phyloP scores from a whole-genome alignment of 2,113 vertebrate genomes.

The Sceloporus undulatus region DNA sequence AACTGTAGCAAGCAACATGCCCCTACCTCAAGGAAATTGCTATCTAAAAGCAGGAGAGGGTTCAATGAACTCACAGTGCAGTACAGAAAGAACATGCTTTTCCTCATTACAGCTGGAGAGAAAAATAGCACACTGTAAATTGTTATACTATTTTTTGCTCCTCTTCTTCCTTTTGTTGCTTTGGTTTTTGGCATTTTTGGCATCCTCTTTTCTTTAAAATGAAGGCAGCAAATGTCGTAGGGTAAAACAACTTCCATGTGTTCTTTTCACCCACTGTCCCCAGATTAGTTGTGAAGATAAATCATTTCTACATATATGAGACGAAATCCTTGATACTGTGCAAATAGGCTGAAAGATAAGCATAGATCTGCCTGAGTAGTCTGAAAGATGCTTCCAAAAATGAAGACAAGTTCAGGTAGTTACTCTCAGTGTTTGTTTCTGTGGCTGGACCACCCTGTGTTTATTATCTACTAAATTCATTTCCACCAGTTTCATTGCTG shows the following conservation, averaged over 20 bases:
- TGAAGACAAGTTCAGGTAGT: background rate
- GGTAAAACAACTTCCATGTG: background rate
- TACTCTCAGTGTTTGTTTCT: background rate
- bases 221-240: background rate
- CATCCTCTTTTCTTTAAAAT: background rate
- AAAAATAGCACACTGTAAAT: background rate
- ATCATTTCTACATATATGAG: background rate
- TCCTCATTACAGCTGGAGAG: background rate
- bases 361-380: background rate
- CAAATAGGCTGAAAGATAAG: background rate
- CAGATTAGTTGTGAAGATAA: background rate
- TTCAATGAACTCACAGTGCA: background rate
- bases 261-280: background rate
- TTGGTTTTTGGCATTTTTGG: background rate
- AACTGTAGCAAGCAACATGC: conserved; percentile 19
- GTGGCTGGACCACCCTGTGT: background rate
- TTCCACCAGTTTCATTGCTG: background rate
- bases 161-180: background rate
- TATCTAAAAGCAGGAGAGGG: conserved; percentile 21
- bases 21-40: background rate
- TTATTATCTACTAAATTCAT: background rate
- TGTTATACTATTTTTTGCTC: background rate
- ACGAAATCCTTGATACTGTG: background rate
- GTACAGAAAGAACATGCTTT: background rate
- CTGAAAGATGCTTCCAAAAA: background rate